Conservation (phyloP, 2,888 invertebrate genomes). For the Myopa testacea region DNA sequence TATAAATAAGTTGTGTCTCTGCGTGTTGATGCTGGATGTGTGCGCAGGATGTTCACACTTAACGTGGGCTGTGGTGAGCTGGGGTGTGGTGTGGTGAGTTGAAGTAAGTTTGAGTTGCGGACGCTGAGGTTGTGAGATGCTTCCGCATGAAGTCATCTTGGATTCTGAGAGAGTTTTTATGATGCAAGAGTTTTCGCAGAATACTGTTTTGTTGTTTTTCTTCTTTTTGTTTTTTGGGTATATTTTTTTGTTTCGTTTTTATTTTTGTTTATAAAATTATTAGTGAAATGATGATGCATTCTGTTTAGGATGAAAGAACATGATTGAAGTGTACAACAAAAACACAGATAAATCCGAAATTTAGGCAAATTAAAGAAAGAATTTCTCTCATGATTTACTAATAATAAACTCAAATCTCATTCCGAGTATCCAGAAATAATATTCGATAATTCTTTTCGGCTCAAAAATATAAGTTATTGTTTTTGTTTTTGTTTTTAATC, state of each 20-base stretch:
- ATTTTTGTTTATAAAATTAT: neutral
- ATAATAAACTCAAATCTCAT: too few species aligned
- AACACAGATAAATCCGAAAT: too few species aligned
- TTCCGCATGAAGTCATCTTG: constrained; percentile 27
- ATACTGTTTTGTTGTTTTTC: neutral
- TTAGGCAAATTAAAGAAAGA: too few species aligned
- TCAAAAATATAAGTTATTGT: neutral
- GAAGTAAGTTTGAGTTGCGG: neutral
- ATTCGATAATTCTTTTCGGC: neutral
- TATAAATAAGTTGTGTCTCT: constrained; percentile 8
- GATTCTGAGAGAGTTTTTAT: neutral
- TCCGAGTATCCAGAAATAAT: too few species aligned
- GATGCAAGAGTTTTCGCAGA: neutral
- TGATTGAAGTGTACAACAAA: too few species aligned
- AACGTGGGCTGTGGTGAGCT: neutral
- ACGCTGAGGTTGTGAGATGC: neutral
- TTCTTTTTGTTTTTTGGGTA: neutral
- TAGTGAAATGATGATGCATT: too few species aligned
- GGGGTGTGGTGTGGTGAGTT: neutral
- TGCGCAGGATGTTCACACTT: neutral
- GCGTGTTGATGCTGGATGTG: neutral
- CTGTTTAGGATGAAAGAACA: too few species aligned
- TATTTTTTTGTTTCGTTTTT: neutral
- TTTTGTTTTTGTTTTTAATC: neutral
- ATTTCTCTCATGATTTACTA: too few species aligned